These are phyloP conservation scores for Clanis bilineata DNA, from an alignment of 2,888 invertebrate genomes.

Conservation along the genomic window DNA sequence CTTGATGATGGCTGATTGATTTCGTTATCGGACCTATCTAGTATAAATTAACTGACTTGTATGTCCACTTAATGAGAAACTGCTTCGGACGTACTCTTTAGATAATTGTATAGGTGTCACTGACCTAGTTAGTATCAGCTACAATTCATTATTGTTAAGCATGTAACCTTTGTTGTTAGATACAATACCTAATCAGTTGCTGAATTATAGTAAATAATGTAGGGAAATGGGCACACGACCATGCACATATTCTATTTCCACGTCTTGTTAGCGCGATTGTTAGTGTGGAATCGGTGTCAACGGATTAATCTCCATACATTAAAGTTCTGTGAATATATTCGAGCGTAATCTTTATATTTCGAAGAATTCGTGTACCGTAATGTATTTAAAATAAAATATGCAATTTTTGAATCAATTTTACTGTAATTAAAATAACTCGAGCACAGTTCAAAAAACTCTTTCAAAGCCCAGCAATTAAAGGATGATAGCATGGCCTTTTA, in stretches of 20 bases:
- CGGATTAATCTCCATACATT: slow-evolving; percentile 19
- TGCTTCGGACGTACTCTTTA: not conserved
- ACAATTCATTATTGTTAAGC: slow-evolving; percentile 23
- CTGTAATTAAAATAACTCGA: slow-evolving; percentile 30
- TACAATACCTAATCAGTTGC: slow-evolving; percentile 15
- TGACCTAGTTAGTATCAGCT: not conserved
- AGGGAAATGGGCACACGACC: slow-evolving; percentile 50
- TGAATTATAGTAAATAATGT: slow-evolving; percentile 20
- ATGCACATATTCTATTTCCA: slow-evolving; percentile 46
- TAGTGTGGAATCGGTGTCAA: slow-evolving; percentile 18
- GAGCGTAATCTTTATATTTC: not conserved
- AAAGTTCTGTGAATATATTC: not conserved
- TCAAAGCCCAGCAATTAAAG: slow-evolving; percentile 43
- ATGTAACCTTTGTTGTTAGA: slow-evolving; percentile 39
- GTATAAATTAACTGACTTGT: slow-evolving; percentile 47
- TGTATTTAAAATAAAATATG: not conserved
- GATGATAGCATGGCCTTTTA: slow-evolving; percentile 41
- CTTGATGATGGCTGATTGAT: slow-evolving; percentile 62
- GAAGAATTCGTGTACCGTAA: not conserved
- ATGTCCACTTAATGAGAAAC: slow-evolving; percentile 41
- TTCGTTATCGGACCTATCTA: slow-evolving; percentile 56
- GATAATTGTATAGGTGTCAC: not conserved
- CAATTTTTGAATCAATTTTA: too few species aligned
- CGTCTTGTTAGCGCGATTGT: slow-evolving; percentile 63
- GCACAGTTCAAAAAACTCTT: slow-evolving; percentile 35